A percentile compares a stretch with the other conserved stretches of the same genome.
Conservation (phyloP, 2,888 invertebrate genomes). For the Chrysolina americana region DNA sequence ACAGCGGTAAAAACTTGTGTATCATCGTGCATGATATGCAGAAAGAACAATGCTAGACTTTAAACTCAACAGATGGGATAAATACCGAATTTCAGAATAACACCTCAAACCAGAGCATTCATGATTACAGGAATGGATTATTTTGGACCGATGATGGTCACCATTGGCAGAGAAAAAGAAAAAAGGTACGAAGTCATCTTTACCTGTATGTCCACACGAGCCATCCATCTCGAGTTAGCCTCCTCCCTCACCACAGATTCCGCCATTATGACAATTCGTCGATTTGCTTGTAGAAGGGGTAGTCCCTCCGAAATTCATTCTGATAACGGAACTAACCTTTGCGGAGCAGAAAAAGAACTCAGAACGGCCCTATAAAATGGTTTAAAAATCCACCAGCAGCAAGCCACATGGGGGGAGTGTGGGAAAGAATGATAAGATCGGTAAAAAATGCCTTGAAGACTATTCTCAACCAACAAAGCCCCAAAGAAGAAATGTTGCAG, state of each 20-base stretch:
- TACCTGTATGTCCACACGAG: too few species aligned
- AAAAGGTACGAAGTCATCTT: background rate
- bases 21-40: background rate
- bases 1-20: background rate
- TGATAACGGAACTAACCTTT: background rate
- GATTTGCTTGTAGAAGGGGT: background rate
- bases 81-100: background rate
- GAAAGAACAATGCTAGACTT: background rate
- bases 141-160: background rate
- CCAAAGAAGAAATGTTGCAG: too few species aligned
- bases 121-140: background rate
- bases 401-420: constrained; percentile 8
- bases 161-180: background rate
- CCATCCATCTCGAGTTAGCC: too few species aligned
- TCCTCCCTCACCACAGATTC: too few species aligned
- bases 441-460: too few species aligned
- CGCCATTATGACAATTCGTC: background rate
- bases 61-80: background rate
- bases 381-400: background rate
- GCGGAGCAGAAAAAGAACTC: background rate
- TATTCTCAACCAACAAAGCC: too few species aligned
- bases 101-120: too few species aligned
- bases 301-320: too few species aligned
- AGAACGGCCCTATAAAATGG: background rate
- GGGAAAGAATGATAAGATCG: too few species aligned